phyloP scores from a whole-genome alignment of 2,113 vertebrate species.

The Acrocephalus kingi region DNA sequence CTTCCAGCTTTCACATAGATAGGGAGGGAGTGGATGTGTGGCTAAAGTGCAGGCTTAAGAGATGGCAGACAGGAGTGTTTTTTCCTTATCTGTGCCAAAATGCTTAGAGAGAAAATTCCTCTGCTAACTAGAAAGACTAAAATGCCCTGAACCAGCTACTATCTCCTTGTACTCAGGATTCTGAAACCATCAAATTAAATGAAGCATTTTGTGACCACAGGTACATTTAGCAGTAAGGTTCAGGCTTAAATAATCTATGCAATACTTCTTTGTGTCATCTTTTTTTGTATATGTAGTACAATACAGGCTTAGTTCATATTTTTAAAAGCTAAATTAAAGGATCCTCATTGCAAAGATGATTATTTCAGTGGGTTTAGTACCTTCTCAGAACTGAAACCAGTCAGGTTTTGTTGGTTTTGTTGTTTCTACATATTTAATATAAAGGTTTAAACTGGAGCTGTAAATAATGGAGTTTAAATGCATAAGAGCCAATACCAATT shows the following conservation, averaged over 20 bases:
- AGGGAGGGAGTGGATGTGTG: constrained; percentile 8
- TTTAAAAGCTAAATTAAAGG: background rate
- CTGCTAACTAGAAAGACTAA: background rate
- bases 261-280: background rate
- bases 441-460: background rate
- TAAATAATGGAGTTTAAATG: background rate
- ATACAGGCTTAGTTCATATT: background rate
- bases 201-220: background rate
- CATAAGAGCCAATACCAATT: background rate
- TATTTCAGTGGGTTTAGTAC: background rate
- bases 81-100: constrained; percentile 37
- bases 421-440: background rate
- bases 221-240: background rate
- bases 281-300: background rate
- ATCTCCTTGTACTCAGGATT: background rate
- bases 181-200: background rate
- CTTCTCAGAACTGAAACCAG: background rate
- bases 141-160: background rate
- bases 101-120: constrained; percentile 20
- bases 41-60: constrained; percentile 36
- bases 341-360: background rate
- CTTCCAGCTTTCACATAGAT: constrained; percentile 46
- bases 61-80: background rate
- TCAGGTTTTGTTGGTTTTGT: background rate
- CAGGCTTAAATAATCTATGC: background rate